Base-by-base conservation (phyloP, 2,888 invertebrate species). In the Cybosia mesomella region DNA sequence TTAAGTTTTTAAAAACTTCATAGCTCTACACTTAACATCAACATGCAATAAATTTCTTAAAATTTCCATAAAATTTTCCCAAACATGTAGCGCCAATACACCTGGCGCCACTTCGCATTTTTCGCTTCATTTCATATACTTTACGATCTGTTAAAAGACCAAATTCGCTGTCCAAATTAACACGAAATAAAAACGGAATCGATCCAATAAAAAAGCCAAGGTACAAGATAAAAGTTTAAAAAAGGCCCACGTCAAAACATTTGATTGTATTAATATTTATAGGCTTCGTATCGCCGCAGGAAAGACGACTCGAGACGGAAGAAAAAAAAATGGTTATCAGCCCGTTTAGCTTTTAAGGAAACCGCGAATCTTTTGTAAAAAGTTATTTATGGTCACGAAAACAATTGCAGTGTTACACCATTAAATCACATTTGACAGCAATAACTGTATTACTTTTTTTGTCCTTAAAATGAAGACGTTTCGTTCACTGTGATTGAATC, bases 261-360 rank as follows among this genome's bases (percentile, higher is more conserved):
- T 95, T 94, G 95, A 95, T 95, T 95, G 95, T 94, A 94, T 94
- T 95, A 95, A 95, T 94, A 95, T 95, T 95, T 95, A 95, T 95
- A 92, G 95, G 89, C 86, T 81, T 86, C 84, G 89, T 88, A 90
- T 85, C 91, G 94, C 92, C 92, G 92, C 92, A 91, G 95, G 95
- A 95, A 92, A 92, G 90, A 87, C 88, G 87, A 83, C 82, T 87
- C 82, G 74, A 77, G 72, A 81, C 72, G 80, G 75, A 83, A 85
- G 92, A 94, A 93, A 94, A 93, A 49, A 95, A 94, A 95, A 93
- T 91, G 92, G 91, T 93, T 93, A 94, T 94, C 94, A 93, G 93
- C 87, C 93, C 87, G 94, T 93, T 94, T 92, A 93, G 91, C 94
- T 94, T 94, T 94, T 94, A 94, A 92, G 93, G 93, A 93, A 93